phyloP scores from a whole-genome alignment of 2,888 invertebrate genomes.

The Tachina grossa region DNA sequence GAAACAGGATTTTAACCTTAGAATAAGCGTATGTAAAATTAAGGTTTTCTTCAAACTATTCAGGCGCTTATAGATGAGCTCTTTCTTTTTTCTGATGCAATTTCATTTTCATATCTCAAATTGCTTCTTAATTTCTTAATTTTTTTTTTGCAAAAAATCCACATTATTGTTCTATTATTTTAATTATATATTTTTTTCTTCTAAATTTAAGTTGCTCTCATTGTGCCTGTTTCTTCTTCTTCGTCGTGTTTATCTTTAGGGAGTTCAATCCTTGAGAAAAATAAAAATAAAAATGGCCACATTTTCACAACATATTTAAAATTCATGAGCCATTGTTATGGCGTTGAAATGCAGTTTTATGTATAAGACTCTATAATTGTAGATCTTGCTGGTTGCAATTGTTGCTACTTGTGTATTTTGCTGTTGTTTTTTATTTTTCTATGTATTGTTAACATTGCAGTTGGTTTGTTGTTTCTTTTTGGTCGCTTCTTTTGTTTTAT shows the following conservation, averaged over 20 bases:
- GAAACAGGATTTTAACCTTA: too few relatives aligned
- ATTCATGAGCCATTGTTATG: slow-evolving; percentile 64
- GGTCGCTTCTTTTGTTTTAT: slow-evolving; percentile 13
- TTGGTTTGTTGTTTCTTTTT: slow-evolving; percentile 8
- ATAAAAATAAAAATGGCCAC: background rate
- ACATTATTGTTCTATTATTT: slow-evolving; percentile 31
- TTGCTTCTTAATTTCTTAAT: slow-evolving; percentile 37
- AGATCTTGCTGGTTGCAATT: slow-evolving; percentile 47
- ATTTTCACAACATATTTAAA: slow-evolving; percentile 41
- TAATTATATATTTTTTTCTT: slow-evolving; percentile 33
- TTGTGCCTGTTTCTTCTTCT: slow-evolving; percentile 13
- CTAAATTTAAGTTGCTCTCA: slow-evolving; percentile 3
- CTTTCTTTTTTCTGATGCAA: too few relatives aligned
- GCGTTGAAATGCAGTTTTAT: slow-evolving; percentile 65
- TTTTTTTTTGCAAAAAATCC: background rate
- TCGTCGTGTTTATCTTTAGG: slow-evolving; percentile 22
- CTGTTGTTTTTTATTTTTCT: background rate
- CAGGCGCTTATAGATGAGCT: too few relatives aligned
- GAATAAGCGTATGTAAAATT: too few relatives aligned
- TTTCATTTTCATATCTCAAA: background rate
- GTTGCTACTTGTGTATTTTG: slow-evolving; percentile 36
- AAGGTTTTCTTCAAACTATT: too few relatives aligned
- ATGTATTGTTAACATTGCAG: slow-evolving; percentile 3
- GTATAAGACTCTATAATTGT: slow-evolving; percentile 58
- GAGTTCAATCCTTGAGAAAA: background rate